phyloP scores from a whole-genome alignment of 2,888 invertebrate species.

The Brachypalpus laphriformis region DNA sequence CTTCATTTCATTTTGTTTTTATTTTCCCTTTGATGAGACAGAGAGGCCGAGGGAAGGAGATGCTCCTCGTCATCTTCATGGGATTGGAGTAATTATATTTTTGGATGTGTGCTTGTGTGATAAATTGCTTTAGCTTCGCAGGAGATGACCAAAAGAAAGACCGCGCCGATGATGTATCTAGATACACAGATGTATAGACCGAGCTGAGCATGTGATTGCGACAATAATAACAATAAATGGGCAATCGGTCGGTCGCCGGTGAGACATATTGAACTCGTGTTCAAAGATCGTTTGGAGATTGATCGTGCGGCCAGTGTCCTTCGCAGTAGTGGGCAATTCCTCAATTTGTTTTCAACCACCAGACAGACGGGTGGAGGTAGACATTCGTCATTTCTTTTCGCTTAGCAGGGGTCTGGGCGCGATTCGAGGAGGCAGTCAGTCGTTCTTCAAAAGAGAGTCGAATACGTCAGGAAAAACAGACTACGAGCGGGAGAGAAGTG shows the following conservation, averaged over 20 bases:
- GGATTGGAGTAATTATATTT: slow-evolving; percentile 67
- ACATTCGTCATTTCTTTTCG: slow-evolving; percentile 64
- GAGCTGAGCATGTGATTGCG: slow-evolving; percentile 41
- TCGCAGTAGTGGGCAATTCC: slow-evolving; percentile 63
- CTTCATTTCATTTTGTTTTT: slow-evolving; percentile 42
- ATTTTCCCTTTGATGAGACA: background rate
- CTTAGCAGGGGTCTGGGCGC: slow-evolving; percentile 59
- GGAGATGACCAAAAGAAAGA: slow-evolving; percentile 43
- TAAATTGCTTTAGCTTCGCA: slow-evolving; percentile 68
- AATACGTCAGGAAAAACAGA: slow-evolving; percentile 41
- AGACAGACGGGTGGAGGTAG: background rate
- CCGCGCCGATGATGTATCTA: slow-evolving; percentile 7
- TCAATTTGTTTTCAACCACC: slow-evolving; percentile 57
- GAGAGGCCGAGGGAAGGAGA: background rate
- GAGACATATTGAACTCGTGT: slow-evolving; percentile 49
- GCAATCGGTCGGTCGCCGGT: slow-evolving; percentile 43
- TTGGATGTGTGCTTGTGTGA: slow-evolving; percentile 63
- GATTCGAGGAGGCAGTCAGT: slow-evolving; percentile 11
- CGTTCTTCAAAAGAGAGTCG: slow-evolving; percentile 54
- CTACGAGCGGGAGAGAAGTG: background rate
- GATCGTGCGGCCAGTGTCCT: slow-evolving; percentile 65
- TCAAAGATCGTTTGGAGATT: slow-evolving; percentile 59
- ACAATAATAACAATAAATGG: slow-evolving; percentile 63
- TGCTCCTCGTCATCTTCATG: slow-evolving; percentile 57
- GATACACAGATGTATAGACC: background rate